Base-by-base conservation (phyloP, 2,797 vertebrate genomes). In the Heliangelus exortis region DNA sequence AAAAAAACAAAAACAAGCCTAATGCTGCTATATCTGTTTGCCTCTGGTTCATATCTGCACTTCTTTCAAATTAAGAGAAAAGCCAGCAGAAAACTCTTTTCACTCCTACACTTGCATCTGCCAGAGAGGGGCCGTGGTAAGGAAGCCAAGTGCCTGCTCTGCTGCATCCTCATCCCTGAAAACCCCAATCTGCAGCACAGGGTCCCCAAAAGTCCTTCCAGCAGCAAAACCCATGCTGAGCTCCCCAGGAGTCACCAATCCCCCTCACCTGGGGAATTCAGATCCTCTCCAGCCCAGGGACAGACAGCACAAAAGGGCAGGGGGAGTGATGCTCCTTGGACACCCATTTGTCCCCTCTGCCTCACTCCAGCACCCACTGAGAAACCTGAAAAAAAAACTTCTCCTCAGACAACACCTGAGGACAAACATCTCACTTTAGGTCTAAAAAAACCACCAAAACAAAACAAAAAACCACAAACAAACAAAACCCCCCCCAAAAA, bases 61-160 rank as follows among this genome's bases (percentile, higher is more conserved):
- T 50, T 82, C 54, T 63, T 67, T 63, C 59, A 85, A 36, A 53
- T 17, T 43, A 63, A 53, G 53, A 62, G 45, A 48, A 85, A 85
- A 53, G 7, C 26, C 53, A 72, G 47, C 16, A 72, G 28, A 83
- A 71, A 61, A 41, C 26, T 6, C n/a, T 75, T 75, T 71, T 16
- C 16, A 10, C 8, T 48, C 12, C 22, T 48, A 6, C 55, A 68
- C 73, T 81, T 81, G 23, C 55, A 55, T 58, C 50, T 81, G 75
- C 34, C 45, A 58, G 75, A 67, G 50, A 54, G 31, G 25, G 48
- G 88, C 85, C 89, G 43, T 93, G 54, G 81, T 78, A 39, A 57
- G 94, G 94, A 93, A 90, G 76, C 91, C 89, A 86, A 75, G 72
- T 72, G 91, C 87, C 79, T 84, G 61, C 83, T 95, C 50, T 81